Conservation (phyloP, 1,140 invertebrate genomes). For the Colletes latitarsis region DNA sequence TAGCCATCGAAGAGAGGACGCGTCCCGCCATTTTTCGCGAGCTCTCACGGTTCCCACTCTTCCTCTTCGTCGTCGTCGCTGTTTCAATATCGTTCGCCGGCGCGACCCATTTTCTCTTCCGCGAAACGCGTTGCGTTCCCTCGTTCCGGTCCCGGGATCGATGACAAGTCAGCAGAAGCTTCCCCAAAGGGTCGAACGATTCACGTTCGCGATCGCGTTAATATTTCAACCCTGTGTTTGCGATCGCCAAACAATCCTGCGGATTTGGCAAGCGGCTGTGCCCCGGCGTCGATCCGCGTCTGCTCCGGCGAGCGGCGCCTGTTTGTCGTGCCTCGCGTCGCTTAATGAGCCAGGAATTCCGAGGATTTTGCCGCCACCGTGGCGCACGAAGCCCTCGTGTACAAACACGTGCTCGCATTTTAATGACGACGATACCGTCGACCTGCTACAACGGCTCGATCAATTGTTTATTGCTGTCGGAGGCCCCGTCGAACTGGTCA, state of each 20-base stretch:
- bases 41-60: too few species aligned
- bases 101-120: slow-evolving; percentile 19
- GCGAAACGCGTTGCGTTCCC: not conserved
- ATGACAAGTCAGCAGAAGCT: slow-evolving; percentile 18
- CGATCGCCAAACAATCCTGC: slow-evolving; percentile 60
- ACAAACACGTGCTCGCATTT: slow-evolving; percentile 56
- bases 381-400: slow-evolving; percentile 18
- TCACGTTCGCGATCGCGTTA: slow-evolving; percentile 51
- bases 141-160: slow-evolving; percentile 27
- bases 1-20: not conserved
- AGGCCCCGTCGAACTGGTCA: not conserved
- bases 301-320: slow-evolving; percentile 42
- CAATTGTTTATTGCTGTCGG: not conserved
- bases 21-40: slow-evolving; percentile 42
- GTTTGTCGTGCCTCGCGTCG: slow-evolving; percentile 55
- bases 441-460: not conserved
- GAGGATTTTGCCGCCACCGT: slow-evolving; percentile 61
- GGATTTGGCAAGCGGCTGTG: slow-evolving; percentile 47
- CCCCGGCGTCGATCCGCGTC: slow-evolving; percentile 23
- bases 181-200: slow-evolving; percentile 15
- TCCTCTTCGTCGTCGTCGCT: too few species aligned
- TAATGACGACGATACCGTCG: slow-evolving; percentile 34
- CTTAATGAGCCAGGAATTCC: slow-evolving; percentile 67
- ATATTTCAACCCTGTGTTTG: slow-evolving; percentile 63
- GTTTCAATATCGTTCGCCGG: too few species aligned